A percentile compares a stretch with the other conserved stretches of the same genome.
Evolutionary conservation across 2,113 vertebrate species (phyloP).

Genomic region (Alectura lathami): DNA sequence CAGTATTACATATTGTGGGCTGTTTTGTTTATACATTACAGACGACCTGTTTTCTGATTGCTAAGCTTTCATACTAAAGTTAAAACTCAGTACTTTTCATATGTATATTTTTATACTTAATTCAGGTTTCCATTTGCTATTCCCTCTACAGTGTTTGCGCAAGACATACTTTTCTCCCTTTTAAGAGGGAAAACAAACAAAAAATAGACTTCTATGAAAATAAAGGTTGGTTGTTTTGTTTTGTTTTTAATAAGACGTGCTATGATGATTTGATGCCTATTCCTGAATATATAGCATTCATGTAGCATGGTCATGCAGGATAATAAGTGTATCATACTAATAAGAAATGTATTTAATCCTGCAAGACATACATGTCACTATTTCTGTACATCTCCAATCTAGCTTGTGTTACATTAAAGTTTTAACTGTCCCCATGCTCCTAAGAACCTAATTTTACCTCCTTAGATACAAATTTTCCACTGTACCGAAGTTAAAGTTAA

Average conservation of each 20-base stretch:
- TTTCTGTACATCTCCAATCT: background rate
- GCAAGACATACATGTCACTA: background rate
- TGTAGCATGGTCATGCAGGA: background rate
- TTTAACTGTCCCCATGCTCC: background rate
- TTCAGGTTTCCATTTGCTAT: background rate
- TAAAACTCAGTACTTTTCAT: background rate
- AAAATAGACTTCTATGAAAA: background rate
- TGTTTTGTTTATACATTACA: constrained; percentile 40
- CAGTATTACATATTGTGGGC: background rate
- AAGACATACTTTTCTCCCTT: background rate
- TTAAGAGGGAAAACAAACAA: background rate
- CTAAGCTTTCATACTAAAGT: constrained; percentile 13
- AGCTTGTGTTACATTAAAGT: background rate
- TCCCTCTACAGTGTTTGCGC: background rate
- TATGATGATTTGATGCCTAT: background rate
- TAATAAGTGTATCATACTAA: background rate
- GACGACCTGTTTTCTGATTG: constrained; percentile 15
- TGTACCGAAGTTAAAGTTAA: background rate
- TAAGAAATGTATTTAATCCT: background rate
- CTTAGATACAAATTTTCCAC: background rate
- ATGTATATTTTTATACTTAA: background rate
- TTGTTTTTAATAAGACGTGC: background rate
- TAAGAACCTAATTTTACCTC: background rate
- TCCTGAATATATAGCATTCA: background rate
- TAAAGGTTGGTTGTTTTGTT: background rate